These are phyloP conservation scores for Hedya salicella DNA, from an alignment of 2,888 invertebrate genomes.

Conservation along the genomic window DNA sequence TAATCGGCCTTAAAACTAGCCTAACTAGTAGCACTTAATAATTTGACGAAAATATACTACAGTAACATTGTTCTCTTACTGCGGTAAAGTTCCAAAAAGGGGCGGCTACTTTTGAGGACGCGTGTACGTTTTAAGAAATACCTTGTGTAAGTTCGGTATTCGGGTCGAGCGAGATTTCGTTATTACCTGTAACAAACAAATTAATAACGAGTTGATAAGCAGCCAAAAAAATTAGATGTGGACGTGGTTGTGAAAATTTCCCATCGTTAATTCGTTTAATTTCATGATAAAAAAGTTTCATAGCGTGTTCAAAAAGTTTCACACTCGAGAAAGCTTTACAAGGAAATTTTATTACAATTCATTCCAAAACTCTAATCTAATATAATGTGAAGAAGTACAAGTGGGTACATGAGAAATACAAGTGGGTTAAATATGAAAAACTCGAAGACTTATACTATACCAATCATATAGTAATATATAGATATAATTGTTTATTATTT, in stretches of 20 bases:
- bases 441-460: no score
- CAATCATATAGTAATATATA: no score
- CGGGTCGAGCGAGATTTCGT: slow-evolving; percentile 21
- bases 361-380: background rate
- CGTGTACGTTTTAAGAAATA: background rate
- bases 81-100: background rate
- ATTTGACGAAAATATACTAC: background rate
- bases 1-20: background rate
- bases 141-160: slow-evolving; percentile 6
- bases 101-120: background rate
- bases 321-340: background rate
- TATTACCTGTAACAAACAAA: slow-evolving; percentile 41
- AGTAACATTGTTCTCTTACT: background rate
- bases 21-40: background rate
- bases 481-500: no score
- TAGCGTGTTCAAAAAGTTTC: background rate
- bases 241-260: background rate
- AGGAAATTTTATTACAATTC: background rate
- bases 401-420: no score
- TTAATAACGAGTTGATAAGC: slow-evolving; percentile 20
- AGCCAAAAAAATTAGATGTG: slow-evolving; percentile 8
- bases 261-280: slow-evolving; percentile 29
- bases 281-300: slow-evolving; percentile 11
- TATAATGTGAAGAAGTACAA: no score
- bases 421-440: no score